Percentiles rank a stretch among this genome's conserved stretches.
phyloP scores from a whole-genome alignment of 2,797 vertebrate genomes.

The Channa striata region DNA sequence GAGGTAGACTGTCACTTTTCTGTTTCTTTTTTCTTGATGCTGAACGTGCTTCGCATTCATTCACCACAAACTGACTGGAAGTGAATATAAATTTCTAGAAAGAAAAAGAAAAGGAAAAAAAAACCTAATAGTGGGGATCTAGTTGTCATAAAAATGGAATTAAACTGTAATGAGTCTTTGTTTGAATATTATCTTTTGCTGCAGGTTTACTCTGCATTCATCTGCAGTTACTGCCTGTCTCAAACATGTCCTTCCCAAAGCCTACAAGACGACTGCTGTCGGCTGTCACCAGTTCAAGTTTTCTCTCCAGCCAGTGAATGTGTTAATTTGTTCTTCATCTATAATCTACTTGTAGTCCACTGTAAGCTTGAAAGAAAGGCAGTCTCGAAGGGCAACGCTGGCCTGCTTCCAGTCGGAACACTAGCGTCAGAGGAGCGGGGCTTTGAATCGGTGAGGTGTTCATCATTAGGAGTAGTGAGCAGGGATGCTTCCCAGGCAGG shows the following conservation, averaged over 20 bases:
- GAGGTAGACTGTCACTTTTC: slow-evolving; percentile 2
- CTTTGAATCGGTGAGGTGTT: slow-evolving; percentile 66
- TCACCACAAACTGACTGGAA: background rate
- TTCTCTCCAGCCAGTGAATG: slow-evolving; percentile 43
- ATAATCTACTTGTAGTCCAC: slow-evolving; percentile 66
- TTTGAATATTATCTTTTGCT: slow-evolving; percentile 38
- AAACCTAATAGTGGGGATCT: slow-evolving; percentile 22
- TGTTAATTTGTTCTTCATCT: slow-evolving; percentile 60
- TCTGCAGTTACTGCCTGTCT: slow-evolving; percentile 34
- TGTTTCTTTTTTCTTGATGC: background rate
- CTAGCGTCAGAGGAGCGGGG: slow-evolving; percentile 55
- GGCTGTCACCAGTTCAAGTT: slow-evolving; percentile 59
- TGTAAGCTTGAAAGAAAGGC: slow-evolving; percentile 56
- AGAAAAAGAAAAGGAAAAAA: slow-evolving; percentile 5
- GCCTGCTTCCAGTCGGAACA: slow-evolving; percentile 64
- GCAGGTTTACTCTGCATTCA: slow-evolving; percentile 50
- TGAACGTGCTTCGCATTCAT: slow-evolving; percentile 8
- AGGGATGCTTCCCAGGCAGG: slow-evolving; percentile 72
- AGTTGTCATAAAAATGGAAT: slow-evolving; percentile 41
- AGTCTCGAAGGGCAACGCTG: slow-evolving; percentile 58
- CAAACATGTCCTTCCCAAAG: slow-evolving; percentile 42
- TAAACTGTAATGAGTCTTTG: slow-evolving; percentile 36
- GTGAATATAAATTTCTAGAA: slow-evolving; percentile 29
- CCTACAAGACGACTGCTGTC: slow-evolving; percentile 50
- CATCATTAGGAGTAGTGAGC: slow-evolving; percentile 66